Percentiles rank a stretch among this genome's conserved stretches.
These are phyloP conservation scores for Ramphastos sulfuratus DNA, from an alignment of 2,113 vertebrate genomes.

Conservation along the genomic window DNA sequence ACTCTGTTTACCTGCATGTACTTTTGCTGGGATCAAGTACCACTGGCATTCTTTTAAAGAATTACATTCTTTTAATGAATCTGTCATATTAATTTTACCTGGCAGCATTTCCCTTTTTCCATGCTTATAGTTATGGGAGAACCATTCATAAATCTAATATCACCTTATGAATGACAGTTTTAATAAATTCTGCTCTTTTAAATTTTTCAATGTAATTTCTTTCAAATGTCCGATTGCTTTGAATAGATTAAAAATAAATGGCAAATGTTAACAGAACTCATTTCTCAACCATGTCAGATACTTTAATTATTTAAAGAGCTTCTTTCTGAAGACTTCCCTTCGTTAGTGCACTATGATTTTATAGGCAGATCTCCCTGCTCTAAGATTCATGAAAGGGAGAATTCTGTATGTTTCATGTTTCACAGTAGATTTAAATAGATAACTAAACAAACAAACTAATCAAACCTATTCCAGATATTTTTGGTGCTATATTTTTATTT, in stretches of 20 bases:
- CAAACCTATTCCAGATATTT: background rate
- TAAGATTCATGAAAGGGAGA: background rate
- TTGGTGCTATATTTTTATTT: background rate
- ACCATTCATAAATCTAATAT: background rate
- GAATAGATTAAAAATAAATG: constrained; percentile 32
- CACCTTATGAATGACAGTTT: background rate
- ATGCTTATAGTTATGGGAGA: background rate
- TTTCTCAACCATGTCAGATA: background rate
- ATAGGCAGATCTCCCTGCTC: background rate
- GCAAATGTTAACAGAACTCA: background rate
- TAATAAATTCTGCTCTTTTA: background rate
- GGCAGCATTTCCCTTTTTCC: background rate
- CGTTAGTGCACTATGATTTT: background rate
- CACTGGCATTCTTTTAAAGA: background rate
- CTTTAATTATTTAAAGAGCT: constrained; percentile 43
- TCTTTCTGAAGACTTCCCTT: background rate
- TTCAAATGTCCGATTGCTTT: background rate
- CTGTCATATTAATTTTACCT: background rate
- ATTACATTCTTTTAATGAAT: background rate
- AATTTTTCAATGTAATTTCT: background rate
- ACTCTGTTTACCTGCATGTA: background rate
- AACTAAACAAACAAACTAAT: background rate
- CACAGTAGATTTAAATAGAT: background rate
- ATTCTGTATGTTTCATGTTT: background rate
- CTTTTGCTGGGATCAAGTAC: background rate